Conservation (phyloP, 2,888 invertebrate genomes). For the Lamellibrachia satsuma region DNA sequence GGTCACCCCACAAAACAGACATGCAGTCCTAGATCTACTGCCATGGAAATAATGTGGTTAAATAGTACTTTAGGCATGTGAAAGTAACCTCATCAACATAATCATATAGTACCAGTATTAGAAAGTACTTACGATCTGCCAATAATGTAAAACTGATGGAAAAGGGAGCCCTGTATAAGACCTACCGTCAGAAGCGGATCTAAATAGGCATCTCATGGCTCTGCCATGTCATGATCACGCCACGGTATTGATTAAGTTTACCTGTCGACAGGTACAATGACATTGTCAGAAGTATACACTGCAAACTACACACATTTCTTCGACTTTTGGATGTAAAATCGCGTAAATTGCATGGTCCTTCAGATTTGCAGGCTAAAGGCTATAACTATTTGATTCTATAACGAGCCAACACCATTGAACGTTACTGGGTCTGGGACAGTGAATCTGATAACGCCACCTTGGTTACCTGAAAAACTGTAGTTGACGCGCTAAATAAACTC, state of each 20-base stretch:
- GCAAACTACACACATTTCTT: not conserved
- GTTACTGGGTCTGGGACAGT: too few species aligned
- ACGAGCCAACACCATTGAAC: too few species aligned
- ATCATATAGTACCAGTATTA: too few species aligned
- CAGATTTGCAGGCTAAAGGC: not conserved
- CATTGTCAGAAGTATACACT: too few species aligned
- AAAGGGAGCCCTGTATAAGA: not conserved
- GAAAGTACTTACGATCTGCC: too few species aligned
- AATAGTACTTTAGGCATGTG: too few species aligned
- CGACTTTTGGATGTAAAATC: not conserved
- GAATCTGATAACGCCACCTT: not conserved
- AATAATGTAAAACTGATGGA: not conserved
- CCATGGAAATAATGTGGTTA: too few species aligned
- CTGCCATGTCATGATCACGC: not conserved
- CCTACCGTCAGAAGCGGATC: not conserved
- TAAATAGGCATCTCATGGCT: not conserved
- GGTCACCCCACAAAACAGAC: too few species aligned
- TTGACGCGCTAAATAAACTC: not conserved
- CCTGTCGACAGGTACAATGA: not conserved
- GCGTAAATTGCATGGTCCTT: not conserved
- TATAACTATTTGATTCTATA: not conserved
- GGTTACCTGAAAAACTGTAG: not conserved
- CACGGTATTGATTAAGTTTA: conserved; percentile 6
- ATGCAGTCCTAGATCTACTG: too few species aligned
- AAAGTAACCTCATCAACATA: too few species aligned